Base-by-base conservation (phyloP, 1,140 invertebrate species). In the Dendroctonus ponderosae region DNA sequence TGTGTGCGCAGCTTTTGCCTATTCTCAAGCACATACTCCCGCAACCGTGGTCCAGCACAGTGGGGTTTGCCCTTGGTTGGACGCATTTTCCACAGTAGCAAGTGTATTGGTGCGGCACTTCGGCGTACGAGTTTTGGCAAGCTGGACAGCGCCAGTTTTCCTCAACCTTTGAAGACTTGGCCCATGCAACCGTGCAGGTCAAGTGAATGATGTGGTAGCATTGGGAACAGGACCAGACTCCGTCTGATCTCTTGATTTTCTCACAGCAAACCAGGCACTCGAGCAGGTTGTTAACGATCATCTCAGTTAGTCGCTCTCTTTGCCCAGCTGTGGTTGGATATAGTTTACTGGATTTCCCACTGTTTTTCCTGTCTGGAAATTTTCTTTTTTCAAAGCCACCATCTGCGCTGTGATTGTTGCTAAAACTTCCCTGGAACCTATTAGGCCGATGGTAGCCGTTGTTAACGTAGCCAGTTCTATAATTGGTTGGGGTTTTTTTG, bases 251-350 rank as follows among this genome's bases (percentile, higher is more conserved):
- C 65, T 88, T 86, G 39, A 98, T 88, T 48, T 83, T 80, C 51
- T 96, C 93, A 77, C 91, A 96, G 75, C 96, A 99, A 3, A 98
- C 93, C 70, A 97, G 83, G 76, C 96, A 99, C 77, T 98, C 96
- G 53, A 96, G 82, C 0, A 82, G 83, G 3, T 89, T 87, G 52
- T 85, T 85, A 62, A 87, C 87, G 26, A 97, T 78, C 74, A 94
- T 90, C 11, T 94, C 88, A 26, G 87, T 90, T 26, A 97, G 82
- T 48, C 89, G 82, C 75, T 93, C 94, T 48, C 90, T 82, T 76
- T 93, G 91, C 48, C 86, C 81, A 79, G 67, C 65, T 71, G 76
- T 71, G 71, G 41, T 6, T 74, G 72, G 75, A 63, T 59, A 59
- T 54, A 11, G 43, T 52, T 15, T 11, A 12, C 8, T 26, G n/a